Percentiles rank a stretch among this genome's conserved stretches.
Conservation (phyloP, 2,113 vertebrate genomes). For the Ictalurus furcatus region DNA sequence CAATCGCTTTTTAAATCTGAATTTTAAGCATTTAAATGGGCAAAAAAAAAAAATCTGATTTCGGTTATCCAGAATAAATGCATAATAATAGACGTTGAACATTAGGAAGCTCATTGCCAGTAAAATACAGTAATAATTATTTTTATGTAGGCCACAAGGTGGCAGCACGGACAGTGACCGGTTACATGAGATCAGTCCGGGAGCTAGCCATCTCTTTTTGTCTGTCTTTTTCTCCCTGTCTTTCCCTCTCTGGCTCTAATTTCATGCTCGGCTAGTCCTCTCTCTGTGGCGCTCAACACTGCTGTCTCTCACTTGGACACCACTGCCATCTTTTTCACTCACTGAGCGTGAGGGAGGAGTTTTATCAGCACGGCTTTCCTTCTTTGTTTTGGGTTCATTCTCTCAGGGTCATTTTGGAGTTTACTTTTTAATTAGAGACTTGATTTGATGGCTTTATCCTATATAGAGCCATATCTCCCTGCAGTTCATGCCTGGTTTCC, state of each 20-base stretch:
- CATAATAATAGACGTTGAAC: not conserved
- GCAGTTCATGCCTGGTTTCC: too few relatives aligned
- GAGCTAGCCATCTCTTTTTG: slow-evolving; percentile 7
- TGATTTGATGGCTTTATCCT: slow-evolving; percentile 23
- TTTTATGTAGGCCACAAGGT: slow-evolving; percentile 29
- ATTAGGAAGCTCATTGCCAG: not conserved
- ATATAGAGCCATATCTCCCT: not conserved
- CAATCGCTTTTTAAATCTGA: not conserved
- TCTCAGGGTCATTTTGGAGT: slow-evolving; percentile 25
- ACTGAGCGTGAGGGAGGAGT: slow-evolving; percentile 8
- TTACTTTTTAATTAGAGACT: slow-evolving; percentile 39
- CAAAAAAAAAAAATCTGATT: not conserved
- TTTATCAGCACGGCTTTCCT: slow-evolving; percentile 11
- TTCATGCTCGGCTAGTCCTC: slow-evolving; percentile 66
- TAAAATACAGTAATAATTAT: not conserved
- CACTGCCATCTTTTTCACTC: slow-evolving; percentile 38
- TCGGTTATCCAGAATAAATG: not conserved
- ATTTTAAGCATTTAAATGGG: not conserved
- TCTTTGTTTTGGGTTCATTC: slow-evolving; percentile 6
- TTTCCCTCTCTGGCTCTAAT: slow-evolving; percentile 63
- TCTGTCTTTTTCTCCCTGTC: slow-evolving; percentile 11
- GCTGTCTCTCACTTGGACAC: slow-evolving; percentile 63
- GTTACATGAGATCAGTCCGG: slow-evolving; percentile 7
- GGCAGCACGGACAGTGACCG: slow-evolving; percentile 18
- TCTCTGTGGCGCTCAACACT: slow-evolving; percentile 51